phyloP scores from a whole-genome alignment of 2,888 invertebrate genomes.

The Microchrysa polita region DNA sequence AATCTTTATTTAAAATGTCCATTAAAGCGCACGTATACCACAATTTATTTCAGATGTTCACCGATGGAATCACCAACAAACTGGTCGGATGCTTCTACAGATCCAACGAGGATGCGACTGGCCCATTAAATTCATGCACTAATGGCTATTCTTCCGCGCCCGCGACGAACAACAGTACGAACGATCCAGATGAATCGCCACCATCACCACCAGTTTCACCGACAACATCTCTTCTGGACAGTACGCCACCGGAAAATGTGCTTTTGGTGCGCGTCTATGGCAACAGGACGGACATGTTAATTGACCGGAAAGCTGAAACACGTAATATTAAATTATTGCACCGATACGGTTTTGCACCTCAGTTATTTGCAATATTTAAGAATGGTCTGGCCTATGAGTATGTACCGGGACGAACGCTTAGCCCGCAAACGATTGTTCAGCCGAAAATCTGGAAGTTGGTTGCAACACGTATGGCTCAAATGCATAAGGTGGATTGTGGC shows the following conservation, averaged over 20 bases:
- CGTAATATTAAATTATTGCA: slow-evolving; percentile 72
- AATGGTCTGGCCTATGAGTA: slow-evolving; percentile 95
- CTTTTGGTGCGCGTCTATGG: slow-evolving; percentile 92
- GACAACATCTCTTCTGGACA: slow-evolving; percentile 54
- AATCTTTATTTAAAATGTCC: slow-evolving; percentile 23
- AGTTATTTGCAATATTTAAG: slow-evolving; percentile 87
- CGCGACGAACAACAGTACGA: too few relatives aligned
- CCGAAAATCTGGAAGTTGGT: slow-evolving; percentile 77
- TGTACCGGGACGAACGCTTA: slow-evolving; percentile 83
- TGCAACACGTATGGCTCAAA: slow-evolving; percentile 82
- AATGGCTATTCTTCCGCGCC: background rate
- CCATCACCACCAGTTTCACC: too few relatives aligned
- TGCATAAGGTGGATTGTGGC: slow-evolving; percentile 73
- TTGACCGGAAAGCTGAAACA: slow-evolving; percentile 87
- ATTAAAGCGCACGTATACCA: slow-evolving; percentile 47
- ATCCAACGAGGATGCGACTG: slow-evolving; percentile 50
- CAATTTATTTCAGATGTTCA: slow-evolving; percentile 78
- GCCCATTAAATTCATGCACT: too few relatives aligned
- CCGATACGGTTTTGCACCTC: slow-evolving; percentile 81
- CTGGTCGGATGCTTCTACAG: slow-evolving; percentile 78
- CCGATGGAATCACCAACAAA: slow-evolving; percentile 94
- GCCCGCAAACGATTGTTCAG: slow-evolving; percentile 70
- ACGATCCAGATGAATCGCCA: background rate
- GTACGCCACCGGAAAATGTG: slow-evolving; percentile 66
- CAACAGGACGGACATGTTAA: slow-evolving; percentile 89